Conservation (phyloP, 2,113 vertebrate genomes). For the Clarias gariepinus region DNA sequence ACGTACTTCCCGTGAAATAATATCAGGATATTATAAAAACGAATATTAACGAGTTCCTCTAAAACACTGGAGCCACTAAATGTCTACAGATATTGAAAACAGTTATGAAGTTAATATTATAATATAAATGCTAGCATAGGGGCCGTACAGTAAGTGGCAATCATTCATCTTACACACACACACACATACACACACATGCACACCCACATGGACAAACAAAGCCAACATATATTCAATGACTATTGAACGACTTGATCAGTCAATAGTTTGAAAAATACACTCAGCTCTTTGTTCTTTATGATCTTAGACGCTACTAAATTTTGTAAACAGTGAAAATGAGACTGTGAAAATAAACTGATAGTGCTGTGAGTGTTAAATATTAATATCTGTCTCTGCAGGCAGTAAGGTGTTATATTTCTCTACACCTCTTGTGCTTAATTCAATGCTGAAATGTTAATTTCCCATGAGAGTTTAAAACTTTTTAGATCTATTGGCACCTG, state of each 20-base stretch:
- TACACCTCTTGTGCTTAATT: slow-evolving; percentile 25
- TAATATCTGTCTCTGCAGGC: slow-evolving; percentile 38
- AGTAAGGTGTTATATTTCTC: slow-evolving; percentile 21
- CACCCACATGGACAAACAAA: no score
- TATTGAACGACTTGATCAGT: slow-evolving; percentile 43
- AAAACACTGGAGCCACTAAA: slow-evolving; percentile 1
- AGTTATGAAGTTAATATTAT: neutral
- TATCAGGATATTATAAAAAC: neutral
- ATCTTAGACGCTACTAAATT: slow-evolving; percentile 46
- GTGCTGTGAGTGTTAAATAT: slow-evolving; percentile 47
- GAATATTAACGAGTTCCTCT: neutral
- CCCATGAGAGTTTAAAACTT: slow-evolving; percentile 7
- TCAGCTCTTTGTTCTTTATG: slow-evolving; percentile 38
- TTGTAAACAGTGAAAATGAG: slow-evolving; percentile 48
- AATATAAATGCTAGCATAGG: neutral
- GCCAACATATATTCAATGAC: neutral
- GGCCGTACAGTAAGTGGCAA: no score
- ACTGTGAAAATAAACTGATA: slow-evolving; percentile 42
- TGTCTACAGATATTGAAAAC: neutral
- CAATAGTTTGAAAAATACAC: slow-evolving; percentile 46
- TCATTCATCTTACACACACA: neutral
- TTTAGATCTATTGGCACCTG: neutral
- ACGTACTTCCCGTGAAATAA: neutral
- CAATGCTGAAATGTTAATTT: slow-evolving; percentile 33
- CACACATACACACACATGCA: neutral